Evolutionary conservation across 2,113 vertebrate genomes (phyloP), one percentile per base, ranked within the genome.

Genomic region (Polypterus senegalus): DNA sequence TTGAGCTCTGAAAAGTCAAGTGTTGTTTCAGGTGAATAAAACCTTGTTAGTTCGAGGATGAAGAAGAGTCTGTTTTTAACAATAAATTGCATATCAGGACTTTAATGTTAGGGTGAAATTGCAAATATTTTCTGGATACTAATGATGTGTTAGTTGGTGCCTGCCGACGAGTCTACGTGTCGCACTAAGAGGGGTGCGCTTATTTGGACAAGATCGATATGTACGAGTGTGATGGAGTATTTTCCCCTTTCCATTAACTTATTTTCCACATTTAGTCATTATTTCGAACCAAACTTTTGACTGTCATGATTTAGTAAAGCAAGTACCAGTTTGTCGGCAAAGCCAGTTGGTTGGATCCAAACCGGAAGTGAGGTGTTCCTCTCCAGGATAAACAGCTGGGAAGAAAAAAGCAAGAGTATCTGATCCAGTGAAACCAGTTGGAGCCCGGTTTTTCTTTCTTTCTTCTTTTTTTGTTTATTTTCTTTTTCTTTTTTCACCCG

Each of bases 361-460:
- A 59, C 77, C 85, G 86, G 86, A 88, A 73, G 66, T 88, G 85
- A 88, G 69, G 83, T 87, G 83, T 83, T 84, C 67, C 52, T 66
- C 52, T 54, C 10, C 9, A 2, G 9, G 3, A 8, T 5, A 4
- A 55, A 27, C 5, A 9, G 3, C 54, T 5, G 3, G 9, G 9
- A 55, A 55, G 54, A 5, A 55, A 5, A 5, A 27, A 10, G 6
- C 5, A 27, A 55, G 5, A 10, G 43, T 5, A 6, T 9, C 10
- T 5, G 6, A 6, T 5, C 54, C 9, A 27, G 6, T 5, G 54
- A 55, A 9, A 27, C 5, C 6, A 6, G 3, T 5, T 27, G 54
- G 5, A 8, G 9, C 54, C 6, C 6, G 54, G 9, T 11, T 27
- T 9, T 5, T 10, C 43, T 5, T 6, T 9, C 5, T 5, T 27